A percentile compares a stretch with the other conserved stretches of the same genome.
These are phyloP conservation scores for Dendrocincla tyrannina DNA, from an alignment of 2,797 vertebrate genomes.

Conservation along the genomic window DNA sequence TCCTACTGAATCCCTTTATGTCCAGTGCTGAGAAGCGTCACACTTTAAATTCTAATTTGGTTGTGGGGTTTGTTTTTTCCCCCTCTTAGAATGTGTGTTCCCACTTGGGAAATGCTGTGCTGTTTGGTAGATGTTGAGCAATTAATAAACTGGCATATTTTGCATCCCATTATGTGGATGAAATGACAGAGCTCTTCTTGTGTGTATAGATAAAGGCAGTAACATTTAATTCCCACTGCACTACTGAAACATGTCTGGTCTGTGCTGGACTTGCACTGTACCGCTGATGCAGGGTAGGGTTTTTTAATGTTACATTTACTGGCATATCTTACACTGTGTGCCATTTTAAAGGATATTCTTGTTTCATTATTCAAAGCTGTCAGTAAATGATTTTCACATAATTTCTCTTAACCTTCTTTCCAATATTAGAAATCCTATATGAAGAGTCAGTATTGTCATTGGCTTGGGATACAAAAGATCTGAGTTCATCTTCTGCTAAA, in stretches of 20 bases:
- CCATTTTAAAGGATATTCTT: not conserved
- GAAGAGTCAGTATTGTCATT: not conserved
- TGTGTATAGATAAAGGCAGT: not conserved
- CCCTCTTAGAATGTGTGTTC: not conserved
- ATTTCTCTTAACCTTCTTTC: not conserved
- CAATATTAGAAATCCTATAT: not conserved
- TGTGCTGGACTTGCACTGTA: not conserved
- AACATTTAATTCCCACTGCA: not conserved
- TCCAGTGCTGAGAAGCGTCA: not conserved
- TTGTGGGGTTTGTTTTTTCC: not conserved
- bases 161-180: not conserved
- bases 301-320: not conserved
- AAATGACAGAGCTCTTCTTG: not conserved
- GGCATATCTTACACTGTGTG: not conserved
- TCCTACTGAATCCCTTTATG: not conserved
- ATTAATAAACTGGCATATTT: slow-evolving; percentile 13
- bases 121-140: not conserved
- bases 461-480: not conserved
- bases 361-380: not conserved
- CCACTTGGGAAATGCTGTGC: not conserved
- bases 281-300: not conserved
- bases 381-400: not conserved
- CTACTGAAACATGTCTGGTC: not conserved
- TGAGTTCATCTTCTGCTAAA: not conserved
- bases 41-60: not conserved